Conservation (phyloP, 2,797 vertebrate species). For the Eutrigla gurnardus region DNA sequence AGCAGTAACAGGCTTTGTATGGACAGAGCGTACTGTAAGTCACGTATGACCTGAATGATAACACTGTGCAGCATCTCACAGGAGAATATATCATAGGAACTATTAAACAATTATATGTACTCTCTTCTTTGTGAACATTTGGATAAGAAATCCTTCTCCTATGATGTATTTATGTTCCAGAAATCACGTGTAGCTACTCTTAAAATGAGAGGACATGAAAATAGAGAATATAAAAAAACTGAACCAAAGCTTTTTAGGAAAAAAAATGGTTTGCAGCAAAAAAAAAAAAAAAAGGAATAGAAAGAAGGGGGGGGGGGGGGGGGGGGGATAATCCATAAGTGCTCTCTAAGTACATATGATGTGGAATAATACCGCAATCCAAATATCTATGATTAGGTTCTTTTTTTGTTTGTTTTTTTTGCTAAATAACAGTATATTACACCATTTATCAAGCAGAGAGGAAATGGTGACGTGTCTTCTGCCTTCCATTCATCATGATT, state of each 20-base stretch:
- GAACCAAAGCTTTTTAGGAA: slow-evolving; percentile 5
- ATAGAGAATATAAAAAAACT: slow-evolving; percentile 13
- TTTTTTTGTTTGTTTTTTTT: slow-evolving; percentile 41
- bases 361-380: slow-evolving; percentile 77
- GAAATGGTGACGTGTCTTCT: slow-evolving; percentile 78
- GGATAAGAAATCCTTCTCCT: neutral
- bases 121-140: slow-evolving; percentile 45
- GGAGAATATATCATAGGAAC: slow-evolving; percentile 49
- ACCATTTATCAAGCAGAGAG: slow-evolving; percentile 84
- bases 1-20: slow-evolving; percentile 62
- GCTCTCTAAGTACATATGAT: slow-evolving; percentile 79
- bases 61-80: slow-evolving; percentile 43
- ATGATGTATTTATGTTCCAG: neutral
- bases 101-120: slow-evolving; percentile 57
- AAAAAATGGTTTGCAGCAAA: neutral
- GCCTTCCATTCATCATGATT: slow-evolving; percentile 87
- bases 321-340: slow-evolving; percentile 60
- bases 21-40: slow-evolving; percentile 3
- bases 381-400: slow-evolving; percentile 81
- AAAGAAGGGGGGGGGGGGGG: slow-evolving; percentile 53
- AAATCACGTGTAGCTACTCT: neutral
- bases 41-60: slow-evolving; percentile 59
- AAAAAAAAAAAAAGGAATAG: slow-evolving; percentile 13
- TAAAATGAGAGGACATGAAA: slow-evolving; percentile 10
- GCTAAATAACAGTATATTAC: slow-evolving; percentile 87